A percentile compares a stretch with the other conserved stretches of the same genome.
Conservation (phyloP, 2,797 vertebrate genomes). For the Fringilla coelebs region DNA sequence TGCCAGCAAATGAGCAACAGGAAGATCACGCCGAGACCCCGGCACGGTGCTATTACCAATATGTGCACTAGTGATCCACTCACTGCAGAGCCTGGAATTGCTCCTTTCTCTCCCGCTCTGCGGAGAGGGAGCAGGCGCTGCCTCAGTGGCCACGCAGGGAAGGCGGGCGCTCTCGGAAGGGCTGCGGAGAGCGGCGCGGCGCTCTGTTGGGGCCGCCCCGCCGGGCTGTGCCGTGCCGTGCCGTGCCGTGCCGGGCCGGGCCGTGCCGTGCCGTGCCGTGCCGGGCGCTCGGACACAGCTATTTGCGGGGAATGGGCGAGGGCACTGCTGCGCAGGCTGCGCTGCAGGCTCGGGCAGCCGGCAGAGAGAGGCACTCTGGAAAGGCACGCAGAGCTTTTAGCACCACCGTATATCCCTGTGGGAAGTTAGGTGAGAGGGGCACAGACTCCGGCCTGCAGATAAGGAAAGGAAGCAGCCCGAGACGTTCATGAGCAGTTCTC, state of each 20-base stretch:
- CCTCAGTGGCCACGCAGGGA: accelerated
- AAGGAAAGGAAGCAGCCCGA: background rate
- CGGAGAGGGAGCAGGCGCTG: background rate
- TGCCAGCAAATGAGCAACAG: conserved; percentile 67
- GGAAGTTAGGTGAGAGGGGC: background rate
- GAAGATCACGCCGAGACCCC: conserved; percentile 57
- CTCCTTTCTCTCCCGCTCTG: background rate
- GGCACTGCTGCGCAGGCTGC: background rate
- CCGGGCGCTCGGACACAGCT: background rate
- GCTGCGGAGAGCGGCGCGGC: accelerated
- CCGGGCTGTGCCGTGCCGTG: too few species aligned
- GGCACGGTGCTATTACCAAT: conserved; percentile 30
- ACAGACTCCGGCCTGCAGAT: background rate
- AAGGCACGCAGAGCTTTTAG: background rate
- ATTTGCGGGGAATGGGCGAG: background rate
- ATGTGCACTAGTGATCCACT: background rate
- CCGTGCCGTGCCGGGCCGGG: too few species aligned
- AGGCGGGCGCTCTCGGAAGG: background rate
- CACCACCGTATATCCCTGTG: background rate
- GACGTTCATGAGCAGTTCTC: background rate
- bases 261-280: too few species aligned
- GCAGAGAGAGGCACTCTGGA: accelerated
- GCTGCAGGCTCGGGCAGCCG: background rate
- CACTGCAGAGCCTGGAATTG: background rate
- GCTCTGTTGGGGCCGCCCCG: accelerated